These are phyloP conservation scores for Mesitornis unicolor DNA, from an alignment of 2,113 vertebrate genomes.

Conservation along the genomic window DNA sequence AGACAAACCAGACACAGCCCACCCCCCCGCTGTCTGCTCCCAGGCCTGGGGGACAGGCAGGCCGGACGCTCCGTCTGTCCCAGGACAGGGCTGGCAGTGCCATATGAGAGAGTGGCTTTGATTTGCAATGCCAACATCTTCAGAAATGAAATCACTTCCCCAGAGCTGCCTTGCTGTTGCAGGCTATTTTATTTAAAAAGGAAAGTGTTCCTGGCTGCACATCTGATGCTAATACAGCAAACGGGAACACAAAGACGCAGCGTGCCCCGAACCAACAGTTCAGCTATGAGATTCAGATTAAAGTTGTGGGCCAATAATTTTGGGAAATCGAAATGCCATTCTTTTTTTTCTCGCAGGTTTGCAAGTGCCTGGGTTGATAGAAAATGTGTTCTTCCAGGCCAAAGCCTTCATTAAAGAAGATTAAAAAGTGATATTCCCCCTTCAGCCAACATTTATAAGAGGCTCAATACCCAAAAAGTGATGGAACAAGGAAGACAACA, in stretches of 20 bases:
- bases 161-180: slow-evolving; percentile 2
- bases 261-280: slow-evolving; percentile 61
- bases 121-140: neutral
- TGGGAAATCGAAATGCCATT: slow-evolving; percentile 58
- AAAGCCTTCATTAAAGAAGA: neutral
- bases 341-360: slow-evolving; percentile 48
- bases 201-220: slow-evolving; percentile 47
- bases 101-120: neutral
- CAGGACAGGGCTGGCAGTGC: neutral
- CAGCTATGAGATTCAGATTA: slow-evolving; percentile 65
- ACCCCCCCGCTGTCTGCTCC: neutral
- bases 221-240: slow-evolving; percentile 73
- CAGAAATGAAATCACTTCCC: neutral
- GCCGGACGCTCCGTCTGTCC: neutral
- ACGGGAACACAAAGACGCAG: slow-evolving; percentile 6
- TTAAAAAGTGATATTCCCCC: neutral
- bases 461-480: neutral
- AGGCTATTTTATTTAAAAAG: slow-evolving; percentile 23
- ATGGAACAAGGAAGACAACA: neutral
- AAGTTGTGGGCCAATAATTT: slow-evolving; percentile 66
- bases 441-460: neutral
- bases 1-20: neutral
- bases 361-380: slow-evolving; percentile 14
- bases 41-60: neutral
- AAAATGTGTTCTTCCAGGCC: slow-evolving; percentile 13